Base-by-base conservation (phyloP, 2,888 invertebrate genomes). In the Teleiodes luculella region DNA sequence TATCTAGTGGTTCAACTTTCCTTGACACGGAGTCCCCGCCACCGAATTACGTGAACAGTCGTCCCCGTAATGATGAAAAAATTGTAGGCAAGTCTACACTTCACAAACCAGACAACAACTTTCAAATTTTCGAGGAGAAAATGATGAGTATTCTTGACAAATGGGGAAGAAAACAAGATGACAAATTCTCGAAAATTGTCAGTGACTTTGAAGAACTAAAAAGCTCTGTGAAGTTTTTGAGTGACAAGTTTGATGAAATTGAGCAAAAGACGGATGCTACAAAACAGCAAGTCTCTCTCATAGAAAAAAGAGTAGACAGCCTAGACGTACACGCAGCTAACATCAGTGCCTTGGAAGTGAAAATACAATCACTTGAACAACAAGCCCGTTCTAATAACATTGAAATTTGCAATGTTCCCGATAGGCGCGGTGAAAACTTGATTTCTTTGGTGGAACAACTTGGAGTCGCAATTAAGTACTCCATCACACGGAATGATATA, bases 401-500 rank as follows among this genome's bases (percentile, higher is more conserved):
- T 0, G 53, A 53, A n/a, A 53, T 53, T 3, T 14, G 39, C 20
- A 53, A 53, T 13, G 10, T 49, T 14, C 59, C 55, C 30, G 52
- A 52, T 20, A 48, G 48, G 31, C 50, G 51, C 18, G 36, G 31
- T 36, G 52, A 52, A 46, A 31, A 52, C 30, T 46, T 52, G 3
- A 10, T 52, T 8, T n/a, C 8, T 7, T 3, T 52, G 3, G 28
- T 52, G 3, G 16, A 31, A 18, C 4, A 10, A 7, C 24, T 46
- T 1, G 52, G 52, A 4, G n/a, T 13, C 4, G 4, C 33, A 14
- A 20, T 52, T 0, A 35, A 45, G 1, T 28, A 28, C 1, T 11
- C 45, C 13, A 13, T 52, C n/a, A 39, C 7, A 8, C 35, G 11
- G 5, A 16, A 52, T 7, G 45, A 52, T 20, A 14, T 52, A 11